Evolutionary conservation across 2,888 invertebrate genomes (phyloP).

Genomic region (Trissolcus japonicus): DNA sequence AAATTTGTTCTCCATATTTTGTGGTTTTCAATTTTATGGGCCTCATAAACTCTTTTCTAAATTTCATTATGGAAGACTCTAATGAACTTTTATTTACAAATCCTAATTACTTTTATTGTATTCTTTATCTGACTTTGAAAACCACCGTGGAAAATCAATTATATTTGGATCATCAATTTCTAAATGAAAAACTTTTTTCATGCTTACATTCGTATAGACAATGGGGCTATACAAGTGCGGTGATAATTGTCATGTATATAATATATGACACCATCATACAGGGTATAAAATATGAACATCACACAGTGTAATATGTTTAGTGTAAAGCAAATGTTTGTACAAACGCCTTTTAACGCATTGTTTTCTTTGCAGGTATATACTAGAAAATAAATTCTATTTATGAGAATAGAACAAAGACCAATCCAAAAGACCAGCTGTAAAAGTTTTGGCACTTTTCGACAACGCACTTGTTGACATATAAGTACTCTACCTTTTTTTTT

Average conservation of each 20-base stretch:
- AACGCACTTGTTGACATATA: not conserved
- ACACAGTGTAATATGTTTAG: conserved; percentile 21
- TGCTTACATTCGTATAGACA: too few species aligned
- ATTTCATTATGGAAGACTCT: too few species aligned
- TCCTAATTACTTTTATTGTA: not conserved
- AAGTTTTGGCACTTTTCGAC: conserved; percentile 7
- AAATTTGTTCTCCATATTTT: too few species aligned
- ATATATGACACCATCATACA: too few species aligned
- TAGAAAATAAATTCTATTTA: conserved; percentile 32
- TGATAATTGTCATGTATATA: too few species aligned
- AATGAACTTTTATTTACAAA: too few species aligned
- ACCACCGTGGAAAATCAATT: too few species aligned
- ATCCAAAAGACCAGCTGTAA: conserved; percentile 2
- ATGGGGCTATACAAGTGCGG: too few species aligned
- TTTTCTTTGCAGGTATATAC: conserved; percentile 28
- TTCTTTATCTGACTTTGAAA: not conserved
- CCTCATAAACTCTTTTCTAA: too few species aligned
- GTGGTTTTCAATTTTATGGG: too few species aligned
- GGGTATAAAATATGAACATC: conserved; percentile 12
- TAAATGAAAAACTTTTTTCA: not conserved
- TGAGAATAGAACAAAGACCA: conserved; percentile 25
- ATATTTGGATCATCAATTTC: not conserved
- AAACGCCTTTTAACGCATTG: conserved; percentile 25
- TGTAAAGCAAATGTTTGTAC: conserved; percentile 23
- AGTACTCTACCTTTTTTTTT: conserved; percentile 3